phyloP scores from a whole-genome alignment of 2,888 invertebrate species.

The Odontothrips loti region DNA sequence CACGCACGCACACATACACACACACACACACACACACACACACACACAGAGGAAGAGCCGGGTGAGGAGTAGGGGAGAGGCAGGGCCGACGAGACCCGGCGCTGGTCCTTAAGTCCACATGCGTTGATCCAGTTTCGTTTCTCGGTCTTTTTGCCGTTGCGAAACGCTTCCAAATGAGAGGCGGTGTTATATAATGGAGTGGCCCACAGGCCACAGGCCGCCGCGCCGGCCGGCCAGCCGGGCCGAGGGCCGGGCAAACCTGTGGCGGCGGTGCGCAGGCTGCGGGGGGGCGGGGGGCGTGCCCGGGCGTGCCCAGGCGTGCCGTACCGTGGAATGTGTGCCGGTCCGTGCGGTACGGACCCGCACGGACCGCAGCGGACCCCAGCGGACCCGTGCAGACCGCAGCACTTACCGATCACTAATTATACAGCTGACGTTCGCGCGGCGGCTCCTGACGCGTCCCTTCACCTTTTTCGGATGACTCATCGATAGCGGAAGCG shows the following conservation, averaged over 20 bases:
- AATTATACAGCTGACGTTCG: no score
- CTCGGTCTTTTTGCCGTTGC: slow-evolving; percentile 24
- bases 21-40: not conserved
- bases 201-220: slow-evolving; percentile 11
- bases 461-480: no score
- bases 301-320: not conserved
- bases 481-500: not conserved
- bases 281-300: not conserved
- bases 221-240: slow-evolving; percentile 3
- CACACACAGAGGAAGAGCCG: not conserved
- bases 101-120: slow-evolving; percentile 20
- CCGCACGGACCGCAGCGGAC: no score
- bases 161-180: slow-evolving; percentile 22
- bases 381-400: no score
- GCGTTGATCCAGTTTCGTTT: slow-evolving; percentile 23
- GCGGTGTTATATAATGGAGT: slow-evolving; percentile 22
- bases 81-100: not conserved
- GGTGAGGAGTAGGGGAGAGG: not conserved
- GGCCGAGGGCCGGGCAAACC: not conserved
- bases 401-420: no score
- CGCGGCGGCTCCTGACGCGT: no score
- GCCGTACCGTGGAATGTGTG: not conserved
- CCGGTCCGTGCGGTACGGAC: not conserved
- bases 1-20: not conserved
- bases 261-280: not conserved